These are phyloP conservation scores for Lymantria dispar DNA, from an alignment of 2,888 invertebrate species.

Conservation along the genomic window DNA sequence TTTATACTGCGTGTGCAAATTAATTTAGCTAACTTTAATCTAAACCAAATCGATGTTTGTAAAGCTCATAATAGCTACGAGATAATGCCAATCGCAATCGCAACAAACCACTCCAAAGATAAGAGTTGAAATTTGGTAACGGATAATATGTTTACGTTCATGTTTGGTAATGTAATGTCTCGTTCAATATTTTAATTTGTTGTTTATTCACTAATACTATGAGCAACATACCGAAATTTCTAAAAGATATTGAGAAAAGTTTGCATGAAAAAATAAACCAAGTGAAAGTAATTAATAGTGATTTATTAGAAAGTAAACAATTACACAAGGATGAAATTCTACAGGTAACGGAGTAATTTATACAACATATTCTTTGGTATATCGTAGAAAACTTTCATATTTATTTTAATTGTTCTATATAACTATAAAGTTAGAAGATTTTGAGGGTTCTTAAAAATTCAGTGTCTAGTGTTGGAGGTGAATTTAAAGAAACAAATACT, in stretches of 20 bases:
- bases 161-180: too few species aligned
- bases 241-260: slow-evolving; percentile 53
- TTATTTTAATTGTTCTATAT: too few species aligned
- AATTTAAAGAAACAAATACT: too few species aligned
- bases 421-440: too few species aligned
- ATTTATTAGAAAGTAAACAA: slow-evolving; percentile 57
- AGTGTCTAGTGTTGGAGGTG: too few species aligned
- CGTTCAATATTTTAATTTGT: too few species aligned
- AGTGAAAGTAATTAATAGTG: slow-evolving; percentile 45
- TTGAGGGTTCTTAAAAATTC: too few species aligned
- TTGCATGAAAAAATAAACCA: slow-evolving; percentile 45
- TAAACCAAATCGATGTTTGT: neutral
- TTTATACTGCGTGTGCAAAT: too few species aligned
- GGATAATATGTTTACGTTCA: neutral
- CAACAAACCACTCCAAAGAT: slow-evolving; percentile 41
- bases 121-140: neutral
- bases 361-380: too few species aligned
- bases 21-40: too few species aligned
- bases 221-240: slow-evolving; percentile 50
- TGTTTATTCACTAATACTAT: slow-evolving; percentile 6
- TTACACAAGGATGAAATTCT: slow-evolving; percentile 55
- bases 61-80: slow-evolving; percentile 2
- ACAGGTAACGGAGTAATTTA: slow-evolving; percentile 36
- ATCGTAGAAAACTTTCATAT: too few species aligned
- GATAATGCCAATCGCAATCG: slow-evolving; percentile 64